Evolutionary conservation across 2,797 vertebrate species (phyloP), one percentile per base, ranked within the genome.

Genomic region (Mionectes olivaceus): DNA sequence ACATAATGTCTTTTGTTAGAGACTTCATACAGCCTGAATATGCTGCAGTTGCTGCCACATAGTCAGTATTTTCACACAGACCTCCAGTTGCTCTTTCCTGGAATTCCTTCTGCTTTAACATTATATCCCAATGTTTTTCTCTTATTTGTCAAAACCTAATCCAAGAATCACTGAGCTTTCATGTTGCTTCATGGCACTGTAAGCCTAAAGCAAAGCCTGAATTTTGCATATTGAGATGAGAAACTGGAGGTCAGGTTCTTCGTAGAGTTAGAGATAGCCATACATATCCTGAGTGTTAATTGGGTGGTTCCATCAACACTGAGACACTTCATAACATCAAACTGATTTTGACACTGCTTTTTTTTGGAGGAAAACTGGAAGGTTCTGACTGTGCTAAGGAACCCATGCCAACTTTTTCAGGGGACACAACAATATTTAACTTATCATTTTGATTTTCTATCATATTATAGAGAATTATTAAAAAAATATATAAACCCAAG

Each of bases 361-460:
- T 53, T 78, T 70, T 60, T 56, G 19, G 46, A 81, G 33, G 19
- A 80, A 91, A 74, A 77, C 32, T 70, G 35, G 19, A 61, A 73
- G 33, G 56, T 83, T 81, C 24, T 82, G 35, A 73, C 81, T 73
- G 30, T 81, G 80, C n/a, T 87, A 41, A 86, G 86, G 35, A 84
- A 89, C 16, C 8, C 43, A 33, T 81, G 74, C 39, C 81, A 92
- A 9, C 10, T 81, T 86, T 82, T 57, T 73, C 43, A 92, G 63
- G 53, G 61, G 73, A 55, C 50, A 65, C 19, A 80, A 41, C 22
- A 88, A 33, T 65, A 76, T 90, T 87, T 92, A 50, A 39, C 22
- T 87, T 87, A 75, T 86, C 5, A 33, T 90, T 92, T 92, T 73
- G 75, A 95, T 94, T 71, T 90, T 75, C 43, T 81, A 68, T 43